Base-by-base conservation (phyloP, 1,140 invertebrate species). In the Archegozetes longisetosus region DNA sequence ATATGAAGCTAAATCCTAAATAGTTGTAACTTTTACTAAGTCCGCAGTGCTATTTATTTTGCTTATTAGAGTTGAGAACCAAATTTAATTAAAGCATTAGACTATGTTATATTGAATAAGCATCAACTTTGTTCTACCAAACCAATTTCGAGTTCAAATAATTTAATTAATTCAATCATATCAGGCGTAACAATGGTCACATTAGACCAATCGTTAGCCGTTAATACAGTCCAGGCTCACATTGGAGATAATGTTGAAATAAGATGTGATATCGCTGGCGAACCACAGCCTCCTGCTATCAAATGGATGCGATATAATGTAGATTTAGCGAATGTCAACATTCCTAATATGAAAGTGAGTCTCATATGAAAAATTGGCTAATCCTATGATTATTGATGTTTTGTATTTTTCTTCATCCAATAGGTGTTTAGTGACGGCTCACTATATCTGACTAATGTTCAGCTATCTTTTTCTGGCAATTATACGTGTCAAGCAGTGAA, bases 401-500 rank as follows among this genome's bases (percentile, higher is more conserved):
- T 29, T 53, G 14, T 53, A 13, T 53, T 3, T 24, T 40, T 26
- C 12, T 53, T 25, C 60, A 49, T 53, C 24, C 17, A 56, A 17
- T 73, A 81, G 49, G 81, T 84, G 9, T 84, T 83, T 70, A 79
- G 76, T 40, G 83, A 84, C 65, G 84, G 84, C 0, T 83, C 82
- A 23, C 73, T 88, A 12, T 88, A 85, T 70, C 74, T 87, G 54
- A 84, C 81, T 28, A 77, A 80, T 53, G 79, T 86, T 48, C 82
- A 84, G 64, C 74, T 87, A 28, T 77, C 84, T 23, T 83, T 86
- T 68, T 81, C 82, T 26, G 85, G 85, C 13, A 88, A 88, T 75
- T 86, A 85, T 71, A 83, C 83, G 0, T 88, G 85, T 69, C 80
- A 85, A 66, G 84, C 84, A 24, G 77, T 82, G 63, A 76, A 82